Evolutionary conservation across 2,113 vertebrate genomes (phyloP).

Genomic region (Campylomormyrus tamandua): DNA sequence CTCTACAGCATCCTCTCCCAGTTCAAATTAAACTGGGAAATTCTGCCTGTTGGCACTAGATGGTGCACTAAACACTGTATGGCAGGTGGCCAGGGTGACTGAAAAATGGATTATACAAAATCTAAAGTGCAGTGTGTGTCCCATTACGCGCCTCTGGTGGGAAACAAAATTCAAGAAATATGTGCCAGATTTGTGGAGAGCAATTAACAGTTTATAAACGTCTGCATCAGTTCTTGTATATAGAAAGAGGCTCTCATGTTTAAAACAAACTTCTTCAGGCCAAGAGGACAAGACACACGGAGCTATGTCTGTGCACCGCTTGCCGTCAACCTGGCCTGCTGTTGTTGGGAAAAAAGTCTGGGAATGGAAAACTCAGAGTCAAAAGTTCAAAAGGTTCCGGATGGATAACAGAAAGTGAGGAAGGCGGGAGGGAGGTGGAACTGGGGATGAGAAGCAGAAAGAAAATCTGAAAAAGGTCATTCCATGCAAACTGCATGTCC

Average conservation of each 20-base stretch:
- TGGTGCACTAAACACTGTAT: conserved; percentile 15
- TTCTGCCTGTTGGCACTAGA: conserved; percentile 17
- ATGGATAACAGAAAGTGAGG: not conserved
- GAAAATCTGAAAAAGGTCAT: not conserved
- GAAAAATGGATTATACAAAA: not conserved
- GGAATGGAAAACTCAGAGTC: not conserved
- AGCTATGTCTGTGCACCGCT: not conserved
- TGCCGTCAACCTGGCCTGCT: not conserved
- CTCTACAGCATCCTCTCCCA: not conserved
- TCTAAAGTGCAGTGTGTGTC: not conserved
- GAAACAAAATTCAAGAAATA: not conserved
- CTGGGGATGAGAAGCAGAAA: not conserved
- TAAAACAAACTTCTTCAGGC: not conserved
- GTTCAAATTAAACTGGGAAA: not conserved
- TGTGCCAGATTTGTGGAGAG: not conserved
- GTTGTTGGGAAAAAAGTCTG: not conserved
- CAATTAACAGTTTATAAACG: not conserved
- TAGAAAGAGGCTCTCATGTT: not conserved
- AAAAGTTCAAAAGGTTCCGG: conserved; percentile 11
- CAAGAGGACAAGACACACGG: not conserved
- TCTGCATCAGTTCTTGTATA: not conserved
- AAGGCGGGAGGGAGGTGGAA: not conserved
- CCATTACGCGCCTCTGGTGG: not conserved
- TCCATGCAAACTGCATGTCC: not conserved
- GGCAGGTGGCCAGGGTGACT: not conserved